A percentile compares a stretch with the other conserved stretches of the same genome.
Conservation (phyloP, 1,140 invertebrate genomes). For the Leptoteleia sp. region DNA sequence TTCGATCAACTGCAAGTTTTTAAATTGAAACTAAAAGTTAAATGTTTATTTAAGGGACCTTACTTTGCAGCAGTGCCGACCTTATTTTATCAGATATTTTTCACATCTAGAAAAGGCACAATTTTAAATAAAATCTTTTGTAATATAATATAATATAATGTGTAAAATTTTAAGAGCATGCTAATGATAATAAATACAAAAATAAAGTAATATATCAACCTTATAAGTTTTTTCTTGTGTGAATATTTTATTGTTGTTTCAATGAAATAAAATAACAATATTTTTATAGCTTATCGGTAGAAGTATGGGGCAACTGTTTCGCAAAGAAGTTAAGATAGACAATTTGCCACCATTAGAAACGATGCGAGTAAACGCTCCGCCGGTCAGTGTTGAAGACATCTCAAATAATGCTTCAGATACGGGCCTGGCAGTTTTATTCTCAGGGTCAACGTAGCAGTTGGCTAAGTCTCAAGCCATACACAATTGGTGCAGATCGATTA, state of each 20-base stretch:
- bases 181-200: too few relatives aligned
- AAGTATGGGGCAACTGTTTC: conserved; percentile 91
- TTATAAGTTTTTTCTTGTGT: too few relatives aligned
- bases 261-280: conserved; percentile 17
- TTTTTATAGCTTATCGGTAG: conserved; percentile 86
- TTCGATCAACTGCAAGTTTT: too few relatives aligned
- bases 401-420: conserved; percentile 78
- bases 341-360: conserved; percentile 87
- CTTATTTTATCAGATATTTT: too few relatives aligned
- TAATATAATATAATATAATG: too few relatives aligned
- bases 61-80: too few relatives aligned
- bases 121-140: too few relatives aligned
- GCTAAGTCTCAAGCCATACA: conserved; percentile 58
- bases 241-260: neutral
- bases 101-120: too few relatives aligned
- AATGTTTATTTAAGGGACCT: too few relatives aligned
- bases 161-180: too few relatives aligned
- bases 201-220: too few relatives aligned
- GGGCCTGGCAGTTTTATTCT: conserved; percentile 81
- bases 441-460: conserved; percentile 78
- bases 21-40: too few relatives aligned
- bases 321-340: conserved; percentile 91
- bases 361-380: conserved; percentile 81
- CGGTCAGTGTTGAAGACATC: conserved; percentile 78
- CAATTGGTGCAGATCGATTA: conserved; percentile 73